These are phyloP conservation scores for Callithrix jacchus DNA, from an alignment of 2,113 vertebrate genomes.

Conservation along the genomic window DNA sequence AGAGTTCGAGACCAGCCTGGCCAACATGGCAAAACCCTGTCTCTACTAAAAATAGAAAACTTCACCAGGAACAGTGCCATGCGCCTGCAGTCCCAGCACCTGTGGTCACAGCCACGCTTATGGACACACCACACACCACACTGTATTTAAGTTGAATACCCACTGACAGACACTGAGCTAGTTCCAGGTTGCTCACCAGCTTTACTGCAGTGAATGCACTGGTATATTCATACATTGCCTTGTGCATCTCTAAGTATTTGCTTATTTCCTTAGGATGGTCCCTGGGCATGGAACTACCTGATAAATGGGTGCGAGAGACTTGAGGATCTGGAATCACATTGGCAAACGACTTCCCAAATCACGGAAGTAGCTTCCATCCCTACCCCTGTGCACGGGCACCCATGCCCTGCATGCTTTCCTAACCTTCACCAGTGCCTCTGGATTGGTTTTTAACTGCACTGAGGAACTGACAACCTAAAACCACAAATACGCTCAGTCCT, in stretches of 20 bases:
- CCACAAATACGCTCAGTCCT: background rate
- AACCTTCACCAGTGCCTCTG: background rate
- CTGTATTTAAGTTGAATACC: background rate
- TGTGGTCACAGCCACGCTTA: too few relatives aligned
- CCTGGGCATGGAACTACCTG: background rate
- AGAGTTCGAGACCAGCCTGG: too few relatives aligned
- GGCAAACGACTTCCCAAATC: background rate
- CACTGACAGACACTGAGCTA: background rate
- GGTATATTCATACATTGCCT: background rate
- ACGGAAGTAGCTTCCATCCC: background rate
- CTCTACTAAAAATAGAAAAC: too few relatives aligned
- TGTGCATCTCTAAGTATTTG: background rate
- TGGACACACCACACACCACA: background rate
- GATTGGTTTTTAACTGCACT: background rate
- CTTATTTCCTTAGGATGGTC: background rate
- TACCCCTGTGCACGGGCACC: accelerated
- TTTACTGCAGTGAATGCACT: background rate
- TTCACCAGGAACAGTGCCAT: too few relatives aligned
- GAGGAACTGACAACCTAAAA: background rate
- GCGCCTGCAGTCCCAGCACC: too few relatives aligned
- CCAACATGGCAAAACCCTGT: too few relatives aligned
- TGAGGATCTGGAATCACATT: background rate
- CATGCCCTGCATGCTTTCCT: background rate
- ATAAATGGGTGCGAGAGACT: background rate
- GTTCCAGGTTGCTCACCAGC: background rate